Evolutionary conservation across 2,888 invertebrate species (phyloP), one percentile per base, ranked within the genome.

Genomic region (Gortyna flavago): DNA sequence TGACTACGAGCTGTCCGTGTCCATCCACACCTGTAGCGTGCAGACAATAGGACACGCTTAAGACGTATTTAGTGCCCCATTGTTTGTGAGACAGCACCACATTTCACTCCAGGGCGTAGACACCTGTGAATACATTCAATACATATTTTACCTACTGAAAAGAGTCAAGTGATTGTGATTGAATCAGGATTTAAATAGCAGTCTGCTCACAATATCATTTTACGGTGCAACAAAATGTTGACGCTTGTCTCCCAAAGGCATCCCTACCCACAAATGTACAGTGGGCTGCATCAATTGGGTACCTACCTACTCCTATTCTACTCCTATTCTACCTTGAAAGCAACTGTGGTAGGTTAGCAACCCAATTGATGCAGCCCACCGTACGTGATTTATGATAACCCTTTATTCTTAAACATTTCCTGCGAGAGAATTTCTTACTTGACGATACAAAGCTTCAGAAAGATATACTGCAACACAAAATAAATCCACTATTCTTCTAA

Each of bases 391-490:
- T 35, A 35, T 59, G 29, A 21, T 61, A 48, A 72, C 4, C 16
- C 11, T 29, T 48, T 16, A 48, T 29, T 48, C 4, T 7, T 0
- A 48, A 48, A 48, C 21, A 48, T 64, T 65, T 65, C 35, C 64
- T 54, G 11, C 35, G 18, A 29, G n/a, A 16, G 16, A 18, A 59
- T 44, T 59, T 59, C 57, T 21, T 11, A 25, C 18, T 29, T 18
- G 5, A 54, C 35, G 21, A 57, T 75, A n/a, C 21, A n/a, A 44
- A 54, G n/a, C 44, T 77, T 77, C 32, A n/a, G 32, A 68, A 41
- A 77, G 1, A 77, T 35, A 41, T 0, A 73, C 41, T 66, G 51
- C 18, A 66, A 32, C 21, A 64, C 29, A 57, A 57, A 51, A 68
- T 64, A 38, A 66, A 62, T 70, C 16, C 38, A 67, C 29, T 41